These are phyloP conservation scores for Macrocentrus cingulum DNA, from an alignment of 1,140 invertebrate species.

Conservation along the genomic window DNA sequence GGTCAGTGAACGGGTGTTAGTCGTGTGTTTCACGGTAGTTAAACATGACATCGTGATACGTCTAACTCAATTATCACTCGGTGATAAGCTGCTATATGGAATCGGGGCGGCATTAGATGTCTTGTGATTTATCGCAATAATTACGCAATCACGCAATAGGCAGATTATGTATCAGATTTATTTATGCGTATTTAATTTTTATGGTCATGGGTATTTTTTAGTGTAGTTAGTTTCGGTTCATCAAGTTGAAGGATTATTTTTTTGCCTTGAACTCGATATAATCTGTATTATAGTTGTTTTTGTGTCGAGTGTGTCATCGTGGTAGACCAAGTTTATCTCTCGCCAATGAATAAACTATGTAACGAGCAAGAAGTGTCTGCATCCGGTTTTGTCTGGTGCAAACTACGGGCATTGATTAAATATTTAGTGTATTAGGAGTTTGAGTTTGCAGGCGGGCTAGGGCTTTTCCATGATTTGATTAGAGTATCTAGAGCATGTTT, in stretches of 20 bases:
- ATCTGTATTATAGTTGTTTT: too few relatives aligned
- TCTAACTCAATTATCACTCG: conserved; percentile 40
- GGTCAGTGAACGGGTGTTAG: conserved; percentile 1
- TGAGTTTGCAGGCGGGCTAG: too few relatives aligned
- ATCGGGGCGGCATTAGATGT: conserved; percentile 36
- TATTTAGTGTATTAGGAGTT: background rate
- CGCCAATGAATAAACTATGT: background rate
- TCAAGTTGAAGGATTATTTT: too few relatives aligned
- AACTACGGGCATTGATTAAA: background rate
- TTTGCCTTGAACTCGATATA: too few relatives aligned
- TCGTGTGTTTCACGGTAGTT: conserved; percentile 14
- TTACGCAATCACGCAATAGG: conserved; percentile 29
- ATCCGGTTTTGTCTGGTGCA: background rate
- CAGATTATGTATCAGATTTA: background rate
- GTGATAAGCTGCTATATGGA: conserved; percentile 33
- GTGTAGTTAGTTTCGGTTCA: too few relatives aligned
- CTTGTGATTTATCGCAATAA: conserved; percentile 39
- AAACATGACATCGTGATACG: conserved; percentile 32
- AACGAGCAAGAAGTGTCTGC: conserved; percentile 1
- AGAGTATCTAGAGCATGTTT: too few relatives aligned
- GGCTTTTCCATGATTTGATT: too few relatives aligned
- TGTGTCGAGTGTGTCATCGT: too few relatives aligned
- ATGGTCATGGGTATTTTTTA: too few relatives aligned
- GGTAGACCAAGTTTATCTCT: too few relatives aligned
- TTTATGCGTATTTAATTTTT: too few relatives aligned